A percentile compares a stretch with the other conserved stretches of the same genome.
These are phyloP conservation scores for Sphinx pinastri DNA, from an alignment of 2,888 invertebrate species.

Conservation along the genomic window DNA sequence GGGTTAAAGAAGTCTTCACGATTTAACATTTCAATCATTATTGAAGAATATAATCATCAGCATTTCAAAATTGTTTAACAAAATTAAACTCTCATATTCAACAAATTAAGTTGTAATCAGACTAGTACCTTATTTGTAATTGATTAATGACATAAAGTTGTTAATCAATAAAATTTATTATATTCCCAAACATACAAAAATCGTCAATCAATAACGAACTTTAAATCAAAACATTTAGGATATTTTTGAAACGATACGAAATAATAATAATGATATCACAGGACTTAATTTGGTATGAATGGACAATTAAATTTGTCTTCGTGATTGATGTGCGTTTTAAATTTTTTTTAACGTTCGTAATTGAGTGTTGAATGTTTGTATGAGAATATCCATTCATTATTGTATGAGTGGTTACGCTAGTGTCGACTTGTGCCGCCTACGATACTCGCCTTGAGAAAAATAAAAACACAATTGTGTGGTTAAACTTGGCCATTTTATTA, in stretches of 20 bases:
- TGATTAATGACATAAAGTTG: too few species aligned
- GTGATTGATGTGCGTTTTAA: constrained; percentile 7
- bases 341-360: neutral
- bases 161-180: too few species aligned
- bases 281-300: neutral
- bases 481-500: neutral
- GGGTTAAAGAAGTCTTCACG: neutral
- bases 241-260: neutral
- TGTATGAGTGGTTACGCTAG: neutral
- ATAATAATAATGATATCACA: constrained; percentile 4
- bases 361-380: constrained; percentile 16
- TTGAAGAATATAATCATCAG: neutral
- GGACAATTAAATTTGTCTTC: neutral
- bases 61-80: neutral
- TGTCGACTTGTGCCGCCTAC: neutral
- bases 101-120: neutral
- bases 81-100: neutral
- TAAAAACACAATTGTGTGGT: neutral
- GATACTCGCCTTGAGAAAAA: neutral
- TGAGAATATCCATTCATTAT: constrained; percentile 6
- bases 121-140: too few species aligned
- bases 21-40: neutral
- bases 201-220: neutral
- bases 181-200: too few species aligned
- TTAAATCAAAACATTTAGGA: neutral